These are phyloP conservation scores for Leucozona laternaria DNA, from an alignment of 2,888 invertebrate species.

Conservation along the genomic window DNA sequence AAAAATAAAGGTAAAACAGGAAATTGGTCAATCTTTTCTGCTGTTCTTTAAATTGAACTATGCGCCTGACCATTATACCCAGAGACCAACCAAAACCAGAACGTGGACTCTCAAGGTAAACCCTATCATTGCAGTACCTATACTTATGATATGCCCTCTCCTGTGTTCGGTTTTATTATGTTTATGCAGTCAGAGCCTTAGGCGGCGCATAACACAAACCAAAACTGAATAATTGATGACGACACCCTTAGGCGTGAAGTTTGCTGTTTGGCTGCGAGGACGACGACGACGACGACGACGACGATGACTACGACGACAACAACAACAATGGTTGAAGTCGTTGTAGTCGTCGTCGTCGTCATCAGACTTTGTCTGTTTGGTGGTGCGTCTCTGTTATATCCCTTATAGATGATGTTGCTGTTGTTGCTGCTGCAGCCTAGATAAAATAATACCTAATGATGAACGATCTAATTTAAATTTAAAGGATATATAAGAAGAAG, in stretches of 20 bases:
- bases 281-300: constrained; percentile 14
- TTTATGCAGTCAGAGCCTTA: constrained; percentile 71
- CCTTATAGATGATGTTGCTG: neutral
- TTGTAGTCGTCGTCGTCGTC: constrained; percentile 9
- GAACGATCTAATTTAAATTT: constrained; percentile 76
- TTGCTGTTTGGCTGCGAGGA: constrained; percentile 67
- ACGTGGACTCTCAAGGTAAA: constrained; percentile 34
- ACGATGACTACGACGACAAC: constrained; percentile 27
- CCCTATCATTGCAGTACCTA: constrained; percentile 71
- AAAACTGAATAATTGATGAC: constrained; percentile 76
- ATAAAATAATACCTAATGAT: constrained; percentile 76
- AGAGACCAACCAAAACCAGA: constrained; percentile 24
- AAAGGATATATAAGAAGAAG: constrained; percentile 76
- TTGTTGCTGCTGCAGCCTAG: constrained; percentile 68
- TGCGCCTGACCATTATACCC: constrained; percentile 49
- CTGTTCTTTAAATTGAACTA: constrained; percentile 66
- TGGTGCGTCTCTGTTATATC: constrained; percentile 57
- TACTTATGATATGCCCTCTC: constrained; percentile 3
- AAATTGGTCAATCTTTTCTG: constrained; percentile 72
- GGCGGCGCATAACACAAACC: constrained; percentile 75
- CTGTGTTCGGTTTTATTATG: constrained; percentile 63
- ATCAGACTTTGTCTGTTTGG: constrained; percentile 40
- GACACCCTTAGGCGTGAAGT: constrained; percentile 76
- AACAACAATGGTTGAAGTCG: neutral
- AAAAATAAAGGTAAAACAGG: constrained; percentile 43